Conservation (phyloP, 2,113 vertebrate species). For the Amphilophus citrinellus region DNA sequence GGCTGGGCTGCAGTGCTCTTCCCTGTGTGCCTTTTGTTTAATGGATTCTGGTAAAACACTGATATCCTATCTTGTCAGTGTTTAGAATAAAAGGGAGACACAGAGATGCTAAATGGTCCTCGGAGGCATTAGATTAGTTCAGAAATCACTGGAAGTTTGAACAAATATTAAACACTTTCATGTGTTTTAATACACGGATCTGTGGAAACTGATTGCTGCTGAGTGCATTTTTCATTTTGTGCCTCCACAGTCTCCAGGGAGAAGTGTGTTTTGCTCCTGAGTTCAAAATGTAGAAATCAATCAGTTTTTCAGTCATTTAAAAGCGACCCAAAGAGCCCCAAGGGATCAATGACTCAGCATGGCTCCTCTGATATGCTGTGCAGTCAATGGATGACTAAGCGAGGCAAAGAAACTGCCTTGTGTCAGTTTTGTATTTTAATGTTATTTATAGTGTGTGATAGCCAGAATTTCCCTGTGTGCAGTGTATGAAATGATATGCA, state of each 20-base stretch:
- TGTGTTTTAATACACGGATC: neutral
- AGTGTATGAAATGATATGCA: neutral
- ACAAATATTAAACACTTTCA: neutral
- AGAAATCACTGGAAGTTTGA: neutral
- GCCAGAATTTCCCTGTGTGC: neutral
- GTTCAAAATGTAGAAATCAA: slow-evolving; percentile 5
- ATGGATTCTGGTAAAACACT: slow-evolving; percentile 55
- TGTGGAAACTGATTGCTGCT: neutral
- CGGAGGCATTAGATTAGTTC: slow-evolving; percentile 13
- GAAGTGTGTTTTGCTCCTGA: neutral
- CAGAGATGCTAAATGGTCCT: neutral
- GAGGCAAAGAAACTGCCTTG: neutral
- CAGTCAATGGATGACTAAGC: neutral
- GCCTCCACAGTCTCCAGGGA: neutral
- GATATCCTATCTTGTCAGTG: slow-evolving; percentile 39
- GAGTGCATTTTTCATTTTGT: neutral
- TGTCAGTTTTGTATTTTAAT: neutral
- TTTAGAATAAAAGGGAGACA: slow-evolving; percentile 3
- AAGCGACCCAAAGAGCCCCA: neutral
- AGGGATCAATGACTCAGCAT: neutral
- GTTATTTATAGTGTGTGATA: neutral
- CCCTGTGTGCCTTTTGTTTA: slow-evolving; percentile 32
- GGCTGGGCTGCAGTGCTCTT: neutral
- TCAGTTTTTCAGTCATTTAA: neutral
- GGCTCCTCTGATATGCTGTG: neutral